Conservation (phyloP, 2,888 invertebrate genomes). For the Synergus itoensis region DNA sequence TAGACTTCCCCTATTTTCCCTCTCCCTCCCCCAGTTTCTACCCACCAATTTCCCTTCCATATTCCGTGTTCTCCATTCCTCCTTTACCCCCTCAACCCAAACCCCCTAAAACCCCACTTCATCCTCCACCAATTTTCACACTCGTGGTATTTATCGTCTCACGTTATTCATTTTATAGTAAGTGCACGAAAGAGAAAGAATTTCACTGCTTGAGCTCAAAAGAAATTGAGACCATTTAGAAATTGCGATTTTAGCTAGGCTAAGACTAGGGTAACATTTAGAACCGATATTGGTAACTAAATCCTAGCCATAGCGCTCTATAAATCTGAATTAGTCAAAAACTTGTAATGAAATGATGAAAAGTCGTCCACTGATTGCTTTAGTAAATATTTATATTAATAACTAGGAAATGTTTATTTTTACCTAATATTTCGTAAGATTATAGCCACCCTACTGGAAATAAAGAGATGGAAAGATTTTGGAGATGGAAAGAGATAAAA, state of each 20-base stretch:
- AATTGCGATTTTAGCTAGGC: slow-evolving; percentile 15
- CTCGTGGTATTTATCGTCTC: slow-evolving; percentile 34
- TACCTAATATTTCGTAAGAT: too few species aligned
- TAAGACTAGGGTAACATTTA: background rate
- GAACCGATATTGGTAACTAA: background rate
- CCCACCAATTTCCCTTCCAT: slow-evolving; percentile 16
- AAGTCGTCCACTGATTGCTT: too few species aligned
- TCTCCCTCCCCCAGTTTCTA: slow-evolving; percentile 2
- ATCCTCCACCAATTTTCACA: slow-evolving; percentile 31
- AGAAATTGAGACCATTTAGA: background rate
- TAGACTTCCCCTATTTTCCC: slow-evolving; percentile 43
- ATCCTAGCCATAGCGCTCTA: too few species aligned
- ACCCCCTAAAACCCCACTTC: slow-evolving; percentile 26
- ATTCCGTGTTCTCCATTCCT: slow-evolving; percentile 44
- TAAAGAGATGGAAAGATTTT: too few species aligned
- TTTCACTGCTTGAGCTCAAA: slow-evolving; percentile 2
- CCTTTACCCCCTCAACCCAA: slow-evolving; percentile 1
- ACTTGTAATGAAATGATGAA: too few species aligned
- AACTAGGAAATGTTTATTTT: too few species aligned
- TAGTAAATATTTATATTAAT: too few species aligned
- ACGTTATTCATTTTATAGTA: slow-evolving; percentile 26
- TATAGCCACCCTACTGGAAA: too few species aligned
- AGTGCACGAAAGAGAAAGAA: slow-evolving; percentile 17
- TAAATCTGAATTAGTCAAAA: too few species aligned
- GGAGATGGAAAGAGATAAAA: too few species aligned